Evolutionary conservation across 2,888 invertebrate genomes (phyloP).

Genomic region (Melinaea marsaeus): DNA sequence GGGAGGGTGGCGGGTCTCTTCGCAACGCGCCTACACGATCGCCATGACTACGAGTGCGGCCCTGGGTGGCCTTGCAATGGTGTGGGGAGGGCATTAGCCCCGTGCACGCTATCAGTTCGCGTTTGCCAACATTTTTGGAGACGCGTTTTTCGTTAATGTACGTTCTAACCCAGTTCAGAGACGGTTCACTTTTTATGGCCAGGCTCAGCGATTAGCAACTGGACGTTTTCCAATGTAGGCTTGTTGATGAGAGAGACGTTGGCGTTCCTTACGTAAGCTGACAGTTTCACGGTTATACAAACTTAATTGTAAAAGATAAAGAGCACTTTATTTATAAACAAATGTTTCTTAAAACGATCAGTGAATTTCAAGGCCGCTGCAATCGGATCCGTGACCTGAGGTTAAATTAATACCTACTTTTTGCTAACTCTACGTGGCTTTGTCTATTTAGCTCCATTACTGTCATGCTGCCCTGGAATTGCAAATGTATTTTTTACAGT

Average conservation of each 20-base stretch:
- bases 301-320: slow-evolving; percentile 4
- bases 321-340: slow-evolving; percentile 16
- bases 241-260: background rate
- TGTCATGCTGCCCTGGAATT: slow-evolving; percentile 22
- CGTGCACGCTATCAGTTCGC: slow-evolving; percentile 69
- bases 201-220: slow-evolving; percentile 14
- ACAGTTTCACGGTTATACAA: background rate
- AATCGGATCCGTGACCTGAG: slow-evolving; percentile 41
- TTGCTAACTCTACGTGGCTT: slow-evolving; percentile 27
- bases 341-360: slow-evolving; percentile 19
- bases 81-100: slow-evolving; percentile 77
- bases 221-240: slow-evolving; percentile 14
- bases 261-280: slow-evolving; percentile 1
- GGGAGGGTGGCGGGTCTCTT: slow-evolving; percentile 51
- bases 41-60: slow-evolving; percentile 73
- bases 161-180: slow-evolving; percentile 35
- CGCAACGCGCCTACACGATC: slow-evolving; percentile 69
- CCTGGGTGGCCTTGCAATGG: slow-evolving; percentile 78
- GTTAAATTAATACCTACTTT: slow-evolving; percentile 35
- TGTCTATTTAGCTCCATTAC: slow-evolving; percentile 25
- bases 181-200: slow-evolving; percentile 22
- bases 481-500: slow-evolving; percentile 7
- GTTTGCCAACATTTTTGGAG: slow-evolving; percentile 62
- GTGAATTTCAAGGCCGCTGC: slow-evolving; percentile 59
- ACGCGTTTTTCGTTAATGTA: slow-evolving; percentile 53